These are phyloP conservation scores for Eutrigla gurnardus DNA, from an alignment of 2,797 vertebrate genomes.

Conservation along the genomic window DNA sequence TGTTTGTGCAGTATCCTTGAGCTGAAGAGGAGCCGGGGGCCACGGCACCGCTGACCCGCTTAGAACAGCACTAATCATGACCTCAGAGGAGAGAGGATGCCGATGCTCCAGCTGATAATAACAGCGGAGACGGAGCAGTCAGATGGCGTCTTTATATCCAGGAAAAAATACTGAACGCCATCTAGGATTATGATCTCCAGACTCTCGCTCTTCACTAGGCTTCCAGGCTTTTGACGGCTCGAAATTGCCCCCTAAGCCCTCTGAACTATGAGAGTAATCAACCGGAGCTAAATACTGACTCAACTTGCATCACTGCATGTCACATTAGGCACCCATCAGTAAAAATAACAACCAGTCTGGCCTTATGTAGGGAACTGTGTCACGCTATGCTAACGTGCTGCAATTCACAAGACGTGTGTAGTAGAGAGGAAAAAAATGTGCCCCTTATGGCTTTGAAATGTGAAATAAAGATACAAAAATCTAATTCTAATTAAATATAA, in stretches of 20 bases:
- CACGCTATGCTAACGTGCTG: slow-evolving; percentile 70
- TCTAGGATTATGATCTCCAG: slow-evolving; percentile 38
- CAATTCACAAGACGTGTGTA: slow-evolving; percentile 46
- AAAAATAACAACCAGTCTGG: slow-evolving; percentile 83
- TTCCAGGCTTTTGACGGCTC: slow-evolving; percentile 60
- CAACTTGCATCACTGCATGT: slow-evolving; percentile 69
- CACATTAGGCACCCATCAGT: slow-evolving; percentile 82
- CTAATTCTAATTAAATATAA: too few species aligned
- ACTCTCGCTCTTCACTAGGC: slow-evolving; percentile 19
- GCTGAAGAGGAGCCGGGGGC: slow-evolving; percentile 70
- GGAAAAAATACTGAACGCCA: slow-evolving; percentile 44
- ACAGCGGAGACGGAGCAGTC: slow-evolving; percentile 30
- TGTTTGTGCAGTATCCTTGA: slow-evolving; percentile 58
- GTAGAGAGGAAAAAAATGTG: slow-evolving; percentile 20
- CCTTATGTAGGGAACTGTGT: slow-evolving; percentile 72
- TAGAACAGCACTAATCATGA: slow-evolving; percentile 68
- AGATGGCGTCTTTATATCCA: slow-evolving; percentile 20
- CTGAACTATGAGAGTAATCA: slow-evolving; percentile 81
- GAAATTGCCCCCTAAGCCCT: slow-evolving; percentile 65
- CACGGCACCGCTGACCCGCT: slow-evolving; percentile 77
- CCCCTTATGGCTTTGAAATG: slow-evolving; percentile 16
- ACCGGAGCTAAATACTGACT: slow-evolving; percentile 75
- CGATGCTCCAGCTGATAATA: slow-evolving; percentile 43
- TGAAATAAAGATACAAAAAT: slow-evolving; percentile 17
- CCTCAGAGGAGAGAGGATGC: slow-evolving; percentile 62